Conservation (phyloP, 2,113 vertebrate genomes). For the Cyanistes caeruleus region DNA sequence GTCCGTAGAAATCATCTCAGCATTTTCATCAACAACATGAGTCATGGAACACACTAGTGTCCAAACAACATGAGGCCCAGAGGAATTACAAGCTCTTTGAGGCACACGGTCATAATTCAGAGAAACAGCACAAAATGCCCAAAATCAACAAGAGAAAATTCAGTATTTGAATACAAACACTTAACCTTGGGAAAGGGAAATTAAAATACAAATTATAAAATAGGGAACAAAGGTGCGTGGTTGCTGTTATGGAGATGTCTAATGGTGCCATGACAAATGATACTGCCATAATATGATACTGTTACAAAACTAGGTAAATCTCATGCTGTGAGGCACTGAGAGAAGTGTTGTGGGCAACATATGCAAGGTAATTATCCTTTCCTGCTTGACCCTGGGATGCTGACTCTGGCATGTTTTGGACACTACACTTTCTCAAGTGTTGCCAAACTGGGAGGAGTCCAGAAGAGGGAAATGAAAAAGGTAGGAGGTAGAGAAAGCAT, state of each 20-base stretch:
- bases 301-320: neutral
- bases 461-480: neutral
- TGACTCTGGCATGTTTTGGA: neutral
- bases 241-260: neutral
- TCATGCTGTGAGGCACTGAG: neutral
- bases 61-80: neutral
- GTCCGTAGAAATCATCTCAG: neutral
- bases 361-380: constrained; percentile 10
- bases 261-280: neutral
- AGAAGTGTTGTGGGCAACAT: neutral
- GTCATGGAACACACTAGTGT: neutral
- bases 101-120: neutral
- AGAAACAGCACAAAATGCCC: neutral
- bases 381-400: neutral
- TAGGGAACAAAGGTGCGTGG: neutral
- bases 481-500: neutral
- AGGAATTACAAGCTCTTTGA: neutral
- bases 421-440: neutral
- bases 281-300: neutral
- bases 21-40: neutral
- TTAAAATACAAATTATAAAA: neutral
- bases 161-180: neutral
- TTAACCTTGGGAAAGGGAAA: neutral
- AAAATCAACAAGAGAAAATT: neutral
- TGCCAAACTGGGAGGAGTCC: neutral